Conservation (phyloP, 2,888 invertebrate species). For the Zonitis immaculata region DNA sequence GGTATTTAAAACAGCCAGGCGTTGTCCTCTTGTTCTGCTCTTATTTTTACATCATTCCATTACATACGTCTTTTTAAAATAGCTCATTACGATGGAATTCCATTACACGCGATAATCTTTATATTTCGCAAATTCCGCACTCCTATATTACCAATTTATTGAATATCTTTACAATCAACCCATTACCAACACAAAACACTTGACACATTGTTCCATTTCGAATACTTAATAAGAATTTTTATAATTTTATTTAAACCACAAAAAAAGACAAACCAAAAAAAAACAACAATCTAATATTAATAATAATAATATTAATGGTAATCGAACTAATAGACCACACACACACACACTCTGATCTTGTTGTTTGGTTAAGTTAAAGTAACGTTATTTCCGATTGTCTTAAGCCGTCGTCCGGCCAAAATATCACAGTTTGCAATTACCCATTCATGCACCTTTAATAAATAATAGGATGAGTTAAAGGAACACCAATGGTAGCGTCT, state of each 20-base stretch:
- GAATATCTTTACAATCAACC: too few species aligned
- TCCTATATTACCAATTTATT: too few species aligned
- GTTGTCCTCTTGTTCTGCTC: background rate
- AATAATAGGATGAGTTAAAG: constrained; percentile 55
- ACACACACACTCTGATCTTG: background rate
- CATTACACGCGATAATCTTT: too few species aligned
- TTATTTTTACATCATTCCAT: background rate
- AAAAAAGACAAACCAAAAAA: too few species aligned
- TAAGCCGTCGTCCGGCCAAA: constrained; percentile 42
- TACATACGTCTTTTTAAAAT: background rate
- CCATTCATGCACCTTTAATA: constrained; percentile 54
- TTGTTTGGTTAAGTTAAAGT: background rate
- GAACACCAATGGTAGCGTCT: constrained; percentile 51
- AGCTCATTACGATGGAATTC: too few species aligned
- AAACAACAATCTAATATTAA: too few species aligned
- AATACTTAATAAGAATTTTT: too few species aligned
- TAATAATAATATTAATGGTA: too few species aligned
- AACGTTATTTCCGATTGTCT: constrained; percentile 31
- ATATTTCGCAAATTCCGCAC: too few species aligned
- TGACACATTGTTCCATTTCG: background rate
- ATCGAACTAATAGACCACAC: too few species aligned
- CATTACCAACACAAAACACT: background rate
- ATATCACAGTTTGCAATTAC: constrained; percentile 47
- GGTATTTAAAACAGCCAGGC: background rate
- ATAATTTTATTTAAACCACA: too few species aligned